Conservation (phyloP, 1,140 invertebrate genomes). For the Polypedilum vanderplanki region DNA sequence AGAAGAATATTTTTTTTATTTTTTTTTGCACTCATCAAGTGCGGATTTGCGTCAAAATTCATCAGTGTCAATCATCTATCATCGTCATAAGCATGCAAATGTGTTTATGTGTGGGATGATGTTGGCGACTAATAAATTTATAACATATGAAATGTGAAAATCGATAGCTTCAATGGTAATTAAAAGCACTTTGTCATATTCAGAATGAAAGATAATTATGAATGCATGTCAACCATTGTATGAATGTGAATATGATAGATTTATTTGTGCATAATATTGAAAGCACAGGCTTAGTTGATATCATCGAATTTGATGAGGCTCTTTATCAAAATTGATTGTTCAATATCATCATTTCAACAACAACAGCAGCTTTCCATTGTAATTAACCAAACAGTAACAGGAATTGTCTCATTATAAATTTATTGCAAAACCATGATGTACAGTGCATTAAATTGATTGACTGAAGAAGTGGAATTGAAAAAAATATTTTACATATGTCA, state of each 20-base stretch:
- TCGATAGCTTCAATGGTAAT: background rate
- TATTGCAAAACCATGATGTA: too few relatives aligned
- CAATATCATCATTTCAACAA: background rate
- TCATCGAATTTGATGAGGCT: conserved; percentile 3
- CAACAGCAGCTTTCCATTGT: too few relatives aligned
- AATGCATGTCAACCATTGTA: background rate
- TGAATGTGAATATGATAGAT: conserved; percentile 10
- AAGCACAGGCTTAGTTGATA: background rate
- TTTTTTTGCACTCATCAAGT: background rate
- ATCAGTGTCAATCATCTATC: background rate
- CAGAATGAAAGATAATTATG: background rate
- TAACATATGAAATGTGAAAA: background rate
- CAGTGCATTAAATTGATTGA: too few relatives aligned
- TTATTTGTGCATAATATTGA: background rate
- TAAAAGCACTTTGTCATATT: conserved; percentile 21
- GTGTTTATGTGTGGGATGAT: background rate
- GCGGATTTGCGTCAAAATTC: conserved; percentile 8
- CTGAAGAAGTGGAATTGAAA: too few relatives aligned
- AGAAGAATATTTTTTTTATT: background rate
- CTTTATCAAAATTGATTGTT: background rate
- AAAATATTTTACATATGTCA: too few relatives aligned
- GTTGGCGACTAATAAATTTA: background rate
- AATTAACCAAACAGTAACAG: too few relatives aligned
- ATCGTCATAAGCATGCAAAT: too few relatives aligned
- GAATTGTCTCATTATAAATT: too few relatives aligned